Base-by-base conservation (phyloP, 1,140 invertebrate species). In the Episyrphus balteatus region DNA sequence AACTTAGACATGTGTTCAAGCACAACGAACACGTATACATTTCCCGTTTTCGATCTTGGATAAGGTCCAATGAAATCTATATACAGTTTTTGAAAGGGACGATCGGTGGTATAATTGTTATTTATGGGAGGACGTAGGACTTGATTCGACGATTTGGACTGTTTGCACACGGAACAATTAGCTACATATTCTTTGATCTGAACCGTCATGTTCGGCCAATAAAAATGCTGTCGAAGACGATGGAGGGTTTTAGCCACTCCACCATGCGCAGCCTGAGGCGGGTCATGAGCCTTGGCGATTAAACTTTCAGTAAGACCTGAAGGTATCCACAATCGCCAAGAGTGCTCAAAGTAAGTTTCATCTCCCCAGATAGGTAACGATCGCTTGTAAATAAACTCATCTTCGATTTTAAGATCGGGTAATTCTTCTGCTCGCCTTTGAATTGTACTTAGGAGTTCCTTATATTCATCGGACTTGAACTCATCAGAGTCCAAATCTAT, bases 331-430 rank as follows among this genome's bases (percentile, higher is more conserved):
- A 45, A 21, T 45, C 33, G 44, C 48, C 48, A 50, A 15, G 14
- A 10, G 10, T 9, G n/a, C 10, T 46, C 43, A 8, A 30, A n/a
- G n/a, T n/a, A n/a, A n/a, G n/a, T 5, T n/a, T 44, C 44, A 31
- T 15, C n/a, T n/a, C n/a, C 9, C 5, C 26, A 14, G 34, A 9
- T 5, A 19, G 32, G 30, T 2, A 17, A 3, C 3, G 10, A 14
- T 17, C 34, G 14, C 19, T 43, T 51, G 13, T 17, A 43, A 6
- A 47, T 37, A 3, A 43, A n/a, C 3, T 41, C 44, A 18, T 48
- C 34, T 21, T 50, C 47, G 11, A 50, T 19, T n/a, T 32, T 43
- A 37, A 49, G 42, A 47, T 55, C 47, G 3, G 52, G 48, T 14
- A 44, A 50, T 18, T 13, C 12, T 15, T 46, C 44, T 1, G 50